Evolutionary conservation across 1,140 invertebrate species (phyloP).

Genomic region (Neelides sp.): DNA sequence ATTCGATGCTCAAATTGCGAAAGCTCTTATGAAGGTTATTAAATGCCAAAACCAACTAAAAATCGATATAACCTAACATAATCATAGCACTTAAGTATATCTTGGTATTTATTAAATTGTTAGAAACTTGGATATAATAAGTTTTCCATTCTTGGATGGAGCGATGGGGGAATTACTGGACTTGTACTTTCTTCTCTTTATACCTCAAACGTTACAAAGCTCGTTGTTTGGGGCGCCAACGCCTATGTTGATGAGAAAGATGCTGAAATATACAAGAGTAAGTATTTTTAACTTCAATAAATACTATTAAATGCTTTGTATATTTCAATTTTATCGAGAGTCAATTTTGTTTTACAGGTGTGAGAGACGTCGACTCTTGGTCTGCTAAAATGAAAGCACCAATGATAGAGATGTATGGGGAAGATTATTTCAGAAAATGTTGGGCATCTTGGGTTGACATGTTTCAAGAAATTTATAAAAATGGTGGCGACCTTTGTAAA

Average conservation of each 20-base stretch:
- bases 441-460: conserved; percentile 63
- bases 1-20: conserved; percentile 57
- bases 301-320: not conserved
- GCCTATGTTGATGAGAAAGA: conserved; percentile 58
- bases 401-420: conserved; percentile 59
- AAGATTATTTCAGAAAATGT: conserved; percentile 51
- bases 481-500: conserved; percentile 59
- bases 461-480: conserved; percentile 44
- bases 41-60: not conserved
- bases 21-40: conserved; percentile 56
- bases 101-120: conserved; percentile 15
- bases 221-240: conserved; percentile 66
- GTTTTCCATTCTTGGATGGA: conserved; percentile 75
- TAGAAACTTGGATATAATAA: conserved; percentile 49
- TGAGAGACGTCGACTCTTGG: conserved; percentile 61
- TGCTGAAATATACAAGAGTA: conserved; percentile 48
- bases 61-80: not conserved
- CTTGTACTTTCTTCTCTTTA: conserved; percentile 58
- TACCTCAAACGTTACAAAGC: conserved; percentile 51
- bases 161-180: conserved; percentile 70
- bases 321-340: not conserved
- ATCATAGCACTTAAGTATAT: not conserved
- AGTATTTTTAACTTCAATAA: conserved; percentile 3
- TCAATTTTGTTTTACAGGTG: conserved; percentile 33
- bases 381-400: conserved; percentile 61